Evolutionary conservation across 2,113 vertebrate species (phyloP).

Genomic region (Corythoichthys intestinalis): DNA sequence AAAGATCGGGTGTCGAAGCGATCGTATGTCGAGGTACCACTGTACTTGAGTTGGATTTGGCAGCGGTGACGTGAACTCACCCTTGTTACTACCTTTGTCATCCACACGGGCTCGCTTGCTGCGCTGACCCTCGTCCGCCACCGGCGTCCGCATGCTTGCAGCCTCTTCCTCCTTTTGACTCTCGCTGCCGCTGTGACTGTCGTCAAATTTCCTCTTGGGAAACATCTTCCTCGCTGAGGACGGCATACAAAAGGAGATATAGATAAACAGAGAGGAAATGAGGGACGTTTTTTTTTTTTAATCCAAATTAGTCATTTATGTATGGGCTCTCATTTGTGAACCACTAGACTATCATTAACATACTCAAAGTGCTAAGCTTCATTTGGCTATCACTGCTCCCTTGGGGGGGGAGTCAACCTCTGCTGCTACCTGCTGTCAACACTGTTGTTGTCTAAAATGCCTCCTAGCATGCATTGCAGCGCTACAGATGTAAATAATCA

Average conservation of each 20-base stretch:
- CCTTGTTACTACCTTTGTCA: constrained; percentile 4
- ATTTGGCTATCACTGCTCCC: too few relatives aligned
- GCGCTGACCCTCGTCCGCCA: constrained; percentile 39
- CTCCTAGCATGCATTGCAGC: too few relatives aligned
- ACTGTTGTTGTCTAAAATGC: too few relatives aligned
- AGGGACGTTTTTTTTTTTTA: neutral
- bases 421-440: too few relatives aligned
- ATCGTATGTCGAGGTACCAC: too few relatives aligned
- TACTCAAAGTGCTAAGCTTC: too few relatives aligned
- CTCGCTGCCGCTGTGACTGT: constrained; percentile 39
- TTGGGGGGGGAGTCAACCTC: too few relatives aligned
- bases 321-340: too few relatives aligned
- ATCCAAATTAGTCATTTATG: too few relatives aligned
- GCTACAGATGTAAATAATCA: too few relatives aligned
- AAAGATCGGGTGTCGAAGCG: too few relatives aligned
- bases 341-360: too few relatives aligned
- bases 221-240: constrained; percentile 82
- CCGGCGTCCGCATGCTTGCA: constrained; percentile 9
- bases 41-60: neutral
- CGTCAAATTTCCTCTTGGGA: constrained; percentile 76
- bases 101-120: constrained; percentile 58
- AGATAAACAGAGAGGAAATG: constrained; percentile 5
- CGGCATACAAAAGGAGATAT: constrained; percentile 3
- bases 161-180: constrained; percentile 37
- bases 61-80: constrained; percentile 18